Conservation (phyloP, 2,888 invertebrate species). For the Sminthurinus aureus region DNA sequence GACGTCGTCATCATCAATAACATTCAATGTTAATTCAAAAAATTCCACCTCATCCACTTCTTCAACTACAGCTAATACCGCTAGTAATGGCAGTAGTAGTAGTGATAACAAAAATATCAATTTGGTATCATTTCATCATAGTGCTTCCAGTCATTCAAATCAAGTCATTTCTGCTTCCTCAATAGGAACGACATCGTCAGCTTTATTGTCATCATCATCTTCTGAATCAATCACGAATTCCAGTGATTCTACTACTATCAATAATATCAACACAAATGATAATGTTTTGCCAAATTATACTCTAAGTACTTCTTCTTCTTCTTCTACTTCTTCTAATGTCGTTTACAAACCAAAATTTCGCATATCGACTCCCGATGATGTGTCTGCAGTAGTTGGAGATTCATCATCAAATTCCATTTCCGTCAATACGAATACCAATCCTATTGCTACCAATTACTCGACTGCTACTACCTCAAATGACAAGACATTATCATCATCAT, state of each 20-base stretch:
- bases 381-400: background rate
- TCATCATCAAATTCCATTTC: background rate
- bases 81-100: background rate
- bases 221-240: background rate
- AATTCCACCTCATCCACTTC: conserved; percentile 1
- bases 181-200: background rate
- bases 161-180: conserved; percentile 4
- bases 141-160: conserved; percentile 25
- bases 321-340: conserved; percentile 28
- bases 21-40: conserved; percentile 1
- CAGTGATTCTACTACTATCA: background rate
- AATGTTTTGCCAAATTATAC: background rate
- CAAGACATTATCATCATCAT: background rate
- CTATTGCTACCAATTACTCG: background rate
- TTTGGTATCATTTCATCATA: background rate
- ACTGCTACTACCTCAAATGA: background rate
- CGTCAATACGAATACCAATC: background rate
- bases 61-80: background rate
- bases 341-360: conserved; percentile 59
- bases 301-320: no score
- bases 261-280: background rate
- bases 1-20: background rate
- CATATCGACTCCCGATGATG: conserved; percentile 34
- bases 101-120: background rate
- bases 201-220: background rate